Evolutionary conservation across 2,888 invertebrate species (phyloP).

Genomic region (Dynastes hyllus): DNA sequence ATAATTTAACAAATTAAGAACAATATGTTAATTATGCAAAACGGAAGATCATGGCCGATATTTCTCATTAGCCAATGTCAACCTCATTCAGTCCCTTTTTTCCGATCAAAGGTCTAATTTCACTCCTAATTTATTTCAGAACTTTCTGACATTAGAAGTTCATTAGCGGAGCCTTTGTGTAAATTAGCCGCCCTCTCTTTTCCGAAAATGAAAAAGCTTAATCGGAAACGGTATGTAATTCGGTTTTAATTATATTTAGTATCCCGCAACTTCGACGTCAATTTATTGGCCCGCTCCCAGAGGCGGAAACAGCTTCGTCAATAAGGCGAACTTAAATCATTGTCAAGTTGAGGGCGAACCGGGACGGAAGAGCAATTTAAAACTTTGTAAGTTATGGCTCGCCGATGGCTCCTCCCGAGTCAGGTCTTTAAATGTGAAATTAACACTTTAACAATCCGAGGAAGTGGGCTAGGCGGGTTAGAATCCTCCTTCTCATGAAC

Average conservation of each 20-base stretch:
- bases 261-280: conserved; percentile 31
- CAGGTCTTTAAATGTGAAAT: conserved; percentile 46
- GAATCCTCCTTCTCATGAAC: neutral
- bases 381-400: conserved; percentile 46
- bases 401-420: conserved; percentile 19
- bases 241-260: conserved; percentile 38
- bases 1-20: no score
- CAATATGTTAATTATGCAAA: no score
- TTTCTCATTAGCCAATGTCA: neutral
- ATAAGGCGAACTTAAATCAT: conserved; percentile 42
- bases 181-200: neutral
- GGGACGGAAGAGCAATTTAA: conserved; percentile 45
- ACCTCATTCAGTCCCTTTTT: neutral
- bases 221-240: conserved; percentile 18
- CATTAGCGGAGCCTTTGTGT: neutral
- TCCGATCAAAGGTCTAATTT: neutral
- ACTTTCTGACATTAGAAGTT: conserved; percentile 11
- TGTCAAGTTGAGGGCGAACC: conserved; percentile 33
- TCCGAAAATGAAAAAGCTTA: conserved; percentile 3
- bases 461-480: neutral
- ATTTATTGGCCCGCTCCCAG: conserved; percentile 21
- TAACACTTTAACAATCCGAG: conserved; percentile 46
- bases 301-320: conserved; percentile 37
- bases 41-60: no score
- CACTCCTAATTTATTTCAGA: neutral